A percentile compares a stretch with the other conserved stretches of the same genome.
Conservation (phyloP, 2,888 invertebrate genomes). For the Yponomeuta plumbellus region DNA sequence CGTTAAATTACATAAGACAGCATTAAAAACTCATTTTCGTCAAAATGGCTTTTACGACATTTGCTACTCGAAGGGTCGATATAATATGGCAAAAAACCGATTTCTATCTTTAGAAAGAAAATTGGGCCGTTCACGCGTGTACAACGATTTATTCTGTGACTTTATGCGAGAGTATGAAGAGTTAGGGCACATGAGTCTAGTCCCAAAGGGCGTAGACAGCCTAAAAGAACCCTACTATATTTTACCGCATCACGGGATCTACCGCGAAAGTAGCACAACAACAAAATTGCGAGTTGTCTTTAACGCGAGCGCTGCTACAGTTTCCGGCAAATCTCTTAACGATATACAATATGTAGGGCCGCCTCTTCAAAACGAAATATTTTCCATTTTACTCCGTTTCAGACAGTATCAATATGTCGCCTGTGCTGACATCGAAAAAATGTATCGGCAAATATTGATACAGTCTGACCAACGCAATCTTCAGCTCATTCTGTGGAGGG, state of each 20-base stretch:
- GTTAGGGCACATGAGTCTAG: slow-evolving; percentile 1
- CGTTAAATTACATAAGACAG: too few relatives aligned
- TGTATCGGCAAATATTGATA: slow-evolving; percentile 34
- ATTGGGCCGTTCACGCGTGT: neutral
- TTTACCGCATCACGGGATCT: slow-evolving; percentile 11
- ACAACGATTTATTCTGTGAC: neutral
- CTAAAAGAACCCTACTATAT: neutral
- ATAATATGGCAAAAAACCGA: neutral
- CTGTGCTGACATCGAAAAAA: slow-evolving; percentile 27
- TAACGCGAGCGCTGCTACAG: slow-evolving; percentile 23
- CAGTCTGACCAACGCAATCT: slow-evolving; percentile 28
- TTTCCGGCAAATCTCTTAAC: slow-evolving; percentile 25
- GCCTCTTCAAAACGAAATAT: slow-evolving; percentile 24
- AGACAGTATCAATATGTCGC: slow-evolving; percentile 24
- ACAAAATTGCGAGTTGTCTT: slow-evolving; percentile 22
- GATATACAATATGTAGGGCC: slow-evolving; percentile 25
- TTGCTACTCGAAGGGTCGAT: too few relatives aligned
- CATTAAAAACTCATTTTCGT: too few relatives aligned
- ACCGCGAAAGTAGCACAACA: slow-evolving; percentile 1
- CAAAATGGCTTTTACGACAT: too few relatives aligned
- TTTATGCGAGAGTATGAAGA: slow-evolving; percentile 8
- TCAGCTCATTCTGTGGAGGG: slow-evolving; percentile 33
- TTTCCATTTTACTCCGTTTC: slow-evolving; percentile 24
- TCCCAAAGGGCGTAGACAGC: neutral
- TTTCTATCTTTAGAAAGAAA: slow-evolving; percentile 5